Percentiles rank a stretch among this genome's conserved stretches.
Conservation (phyloP, 2,797 vertebrate genomes). For the Amniataba percoides region DNA sequence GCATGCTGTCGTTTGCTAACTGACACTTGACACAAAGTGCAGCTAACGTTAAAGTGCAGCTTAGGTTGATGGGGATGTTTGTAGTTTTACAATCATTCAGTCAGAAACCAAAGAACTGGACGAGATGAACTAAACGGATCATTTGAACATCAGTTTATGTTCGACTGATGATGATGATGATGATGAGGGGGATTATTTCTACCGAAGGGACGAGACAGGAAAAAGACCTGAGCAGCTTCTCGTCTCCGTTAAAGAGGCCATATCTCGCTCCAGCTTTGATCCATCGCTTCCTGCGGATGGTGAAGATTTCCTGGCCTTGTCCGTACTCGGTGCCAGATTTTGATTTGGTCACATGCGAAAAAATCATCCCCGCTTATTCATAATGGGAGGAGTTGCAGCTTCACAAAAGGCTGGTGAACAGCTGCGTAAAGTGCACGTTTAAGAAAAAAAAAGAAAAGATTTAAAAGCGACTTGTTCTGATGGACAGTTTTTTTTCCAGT, state of each 20-base stretch:
- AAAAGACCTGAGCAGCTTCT: not conserved
- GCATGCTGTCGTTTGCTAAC: not conserved
- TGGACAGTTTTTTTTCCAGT: constrained; percentile 20
- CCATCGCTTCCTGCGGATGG: constrained; percentile 18
- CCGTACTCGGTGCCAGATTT: not conserved
- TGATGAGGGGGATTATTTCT: not conserved
- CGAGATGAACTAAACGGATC: not conserved
- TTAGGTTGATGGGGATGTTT: not conserved
- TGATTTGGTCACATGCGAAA: constrained; percentile 14
- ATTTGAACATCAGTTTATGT: not conserved
- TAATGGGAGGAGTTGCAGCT: constrained; percentile 13
- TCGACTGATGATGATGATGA: not conserved
- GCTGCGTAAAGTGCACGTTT: constrained; percentile 19
- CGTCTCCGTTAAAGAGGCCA: not conserved
- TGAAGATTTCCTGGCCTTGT: constrained; percentile 12
- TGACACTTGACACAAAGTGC: not conserved
- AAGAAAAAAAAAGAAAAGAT: constrained; percentile 27
- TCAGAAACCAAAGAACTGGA: not conserved
- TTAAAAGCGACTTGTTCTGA: constrained; percentile 14
- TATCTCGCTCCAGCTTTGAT: constrained; percentile 9
- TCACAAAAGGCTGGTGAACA: not conserved
- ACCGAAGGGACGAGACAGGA: not conserved
- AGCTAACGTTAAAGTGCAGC: not conserved
- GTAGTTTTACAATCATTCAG: not conserved
- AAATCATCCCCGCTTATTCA: constrained; percentile 10